phyloP scores from a whole-genome alignment of 2,113 vertebrate genomes.

The Protomyctophum bolini region DNA sequence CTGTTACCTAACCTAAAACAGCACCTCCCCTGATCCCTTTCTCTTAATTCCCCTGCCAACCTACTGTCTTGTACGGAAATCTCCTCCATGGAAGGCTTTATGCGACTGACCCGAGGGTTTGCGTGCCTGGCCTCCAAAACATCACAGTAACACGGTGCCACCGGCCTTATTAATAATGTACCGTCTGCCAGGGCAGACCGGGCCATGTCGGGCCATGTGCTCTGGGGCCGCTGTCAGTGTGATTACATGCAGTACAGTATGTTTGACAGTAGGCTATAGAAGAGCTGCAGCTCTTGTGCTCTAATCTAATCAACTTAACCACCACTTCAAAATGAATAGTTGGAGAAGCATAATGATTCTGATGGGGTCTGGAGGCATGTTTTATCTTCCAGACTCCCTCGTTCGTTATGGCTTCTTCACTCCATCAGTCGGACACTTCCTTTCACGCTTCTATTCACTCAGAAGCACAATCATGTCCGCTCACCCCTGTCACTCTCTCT shows the following conservation, averaged over 20 bases:
- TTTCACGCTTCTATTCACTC: background rate
- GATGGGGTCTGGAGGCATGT: no score
- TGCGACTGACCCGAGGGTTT: slow-evolving; percentile 33
- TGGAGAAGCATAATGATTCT: no score
- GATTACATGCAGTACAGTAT: background rate
- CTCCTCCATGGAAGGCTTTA: slow-evolving; percentile 39
- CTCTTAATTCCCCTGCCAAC: slow-evolving; percentile 28
- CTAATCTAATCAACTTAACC: no score
- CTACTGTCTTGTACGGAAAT: slow-evolving; percentile 18
- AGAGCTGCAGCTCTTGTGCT: no score
- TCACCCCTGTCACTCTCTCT: background rate
- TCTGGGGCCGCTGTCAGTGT: slow-evolving; percentile 19
- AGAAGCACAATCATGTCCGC: background rate
- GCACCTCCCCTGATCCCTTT: slow-evolving; percentile 1
- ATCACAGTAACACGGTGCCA: slow-evolving; percentile 26
- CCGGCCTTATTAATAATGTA: slow-evolving; percentile 66
- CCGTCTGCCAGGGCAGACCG: background rate
- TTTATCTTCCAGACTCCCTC: no score
- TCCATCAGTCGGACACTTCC: background rate
- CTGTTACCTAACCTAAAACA: slow-evolving; percentile 24
- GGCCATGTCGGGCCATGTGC: background rate
- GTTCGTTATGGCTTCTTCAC: background rate
- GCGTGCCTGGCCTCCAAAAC: slow-evolving; percentile 50
- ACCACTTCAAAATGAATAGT: no score
- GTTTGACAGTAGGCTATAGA: no score